Conservation (phyloP, 2,113 vertebrate species). For the Oreochromis spilurus region DNA sequence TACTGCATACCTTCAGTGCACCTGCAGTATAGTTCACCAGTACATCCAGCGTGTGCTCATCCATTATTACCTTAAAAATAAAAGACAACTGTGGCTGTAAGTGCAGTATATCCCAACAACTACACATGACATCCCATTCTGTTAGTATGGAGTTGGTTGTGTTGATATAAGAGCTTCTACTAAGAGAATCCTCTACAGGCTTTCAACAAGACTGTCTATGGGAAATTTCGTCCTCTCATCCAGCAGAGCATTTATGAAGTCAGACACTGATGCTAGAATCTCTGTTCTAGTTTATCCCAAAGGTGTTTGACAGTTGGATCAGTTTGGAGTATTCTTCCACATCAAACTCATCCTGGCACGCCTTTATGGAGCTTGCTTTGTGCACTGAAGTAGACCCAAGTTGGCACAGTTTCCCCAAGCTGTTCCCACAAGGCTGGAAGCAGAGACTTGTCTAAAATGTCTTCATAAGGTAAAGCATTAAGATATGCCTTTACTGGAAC, state of each 20-base stretch:
- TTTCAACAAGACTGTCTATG: neutral
- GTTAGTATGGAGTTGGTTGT: no score
- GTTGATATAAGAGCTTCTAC: neutral
- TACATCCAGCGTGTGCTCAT: conserved; percentile 82
- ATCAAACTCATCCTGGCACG: neutral
- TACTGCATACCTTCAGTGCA: conserved; percentile 81
- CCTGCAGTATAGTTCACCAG: conserved; percentile 79
- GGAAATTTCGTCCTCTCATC: neutral
- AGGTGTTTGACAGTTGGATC: neutral
- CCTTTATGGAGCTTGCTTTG: neutral
- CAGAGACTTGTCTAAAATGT: neutral
- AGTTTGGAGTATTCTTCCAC: neutral
- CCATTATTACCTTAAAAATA: conserved; percentile 81
- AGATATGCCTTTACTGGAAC: neutral
- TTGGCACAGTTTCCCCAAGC: neutral
- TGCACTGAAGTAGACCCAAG: neutral
- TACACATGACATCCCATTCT: neutral
- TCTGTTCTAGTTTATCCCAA: neutral
- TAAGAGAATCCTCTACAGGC: neutral
- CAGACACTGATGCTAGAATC: neutral
- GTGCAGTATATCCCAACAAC: neutral
- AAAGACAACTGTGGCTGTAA: neutral
- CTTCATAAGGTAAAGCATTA: neutral
- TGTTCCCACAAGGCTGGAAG: neutral
- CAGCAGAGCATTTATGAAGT: neutral